phyloP scores from a whole-genome alignment of 2,113 vertebrate genomes.

The Mus musculus region DNA sequence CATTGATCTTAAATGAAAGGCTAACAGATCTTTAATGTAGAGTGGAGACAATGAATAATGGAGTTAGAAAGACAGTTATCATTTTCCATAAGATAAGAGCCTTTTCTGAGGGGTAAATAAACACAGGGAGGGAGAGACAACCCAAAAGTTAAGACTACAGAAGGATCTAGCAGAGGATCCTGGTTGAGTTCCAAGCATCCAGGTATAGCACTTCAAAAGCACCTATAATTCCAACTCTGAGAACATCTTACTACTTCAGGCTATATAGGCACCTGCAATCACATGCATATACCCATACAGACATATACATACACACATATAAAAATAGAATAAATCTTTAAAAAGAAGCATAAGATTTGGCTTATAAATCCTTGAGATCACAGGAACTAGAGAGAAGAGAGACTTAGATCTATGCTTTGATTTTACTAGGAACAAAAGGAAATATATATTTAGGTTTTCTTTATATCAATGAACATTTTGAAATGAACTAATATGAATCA shows the following conservation, averaged over 20 bases:
- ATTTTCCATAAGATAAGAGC: not conserved
- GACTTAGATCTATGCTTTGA: not conserved
- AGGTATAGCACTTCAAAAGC: not conserved
- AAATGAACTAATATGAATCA: not conserved
- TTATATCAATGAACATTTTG: not conserved
- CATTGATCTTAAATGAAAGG: not conserved
- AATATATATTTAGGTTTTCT: not conserved
- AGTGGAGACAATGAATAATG: not conserved
- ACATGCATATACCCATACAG: not conserved
- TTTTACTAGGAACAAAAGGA: conserved; percentile 32
- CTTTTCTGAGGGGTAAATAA: not conserved
- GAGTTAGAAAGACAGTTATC: not conserved
- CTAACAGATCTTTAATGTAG: not conserved
- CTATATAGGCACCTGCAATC: not conserved
- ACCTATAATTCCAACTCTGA: too few relatives aligned
- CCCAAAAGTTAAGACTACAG: not conserved
- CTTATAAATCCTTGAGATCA: not conserved
- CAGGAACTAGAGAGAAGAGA: not conserved
- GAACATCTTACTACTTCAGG: too few relatives aligned
- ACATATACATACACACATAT: not conserved
- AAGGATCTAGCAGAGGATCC: not conserved
- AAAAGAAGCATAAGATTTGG: not conserved
- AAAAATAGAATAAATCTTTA: not conserved
- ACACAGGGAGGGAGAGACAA: not conserved
- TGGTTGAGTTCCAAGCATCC: too few relatives aligned